Percentiles rank a stretch among this genome's conserved stretches.
phyloP scores from a whole-genome alignment of 2,797 vertebrate genomes.

The Ceryle rudis region DNA sequence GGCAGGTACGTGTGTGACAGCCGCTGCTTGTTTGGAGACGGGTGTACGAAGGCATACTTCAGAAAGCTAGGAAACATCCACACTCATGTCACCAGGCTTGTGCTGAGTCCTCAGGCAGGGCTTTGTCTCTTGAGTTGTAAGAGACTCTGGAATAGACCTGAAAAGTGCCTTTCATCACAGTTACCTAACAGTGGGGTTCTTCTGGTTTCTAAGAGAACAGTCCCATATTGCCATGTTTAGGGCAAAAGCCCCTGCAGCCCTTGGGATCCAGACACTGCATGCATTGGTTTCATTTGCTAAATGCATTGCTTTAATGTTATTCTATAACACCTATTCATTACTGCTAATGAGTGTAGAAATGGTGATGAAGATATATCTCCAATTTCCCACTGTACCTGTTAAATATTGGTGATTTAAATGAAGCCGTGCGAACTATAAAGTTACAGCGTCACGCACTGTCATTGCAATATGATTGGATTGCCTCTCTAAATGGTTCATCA shows the following conservation, averaged over 20 bases:
- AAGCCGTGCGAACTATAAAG: slow-evolving; percentile 49
- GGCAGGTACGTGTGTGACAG: rapidly evolving
- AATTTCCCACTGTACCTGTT: slow-evolving; percentile 55
- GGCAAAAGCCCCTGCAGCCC: not conserved
- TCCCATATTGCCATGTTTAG: not conserved
- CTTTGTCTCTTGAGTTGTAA: not conserved
- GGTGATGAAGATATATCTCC: slow-evolving; percentile 52
- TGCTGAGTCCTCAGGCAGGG: not conserved
- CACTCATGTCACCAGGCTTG: not conserved
- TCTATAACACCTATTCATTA: slow-evolving; percentile 16
- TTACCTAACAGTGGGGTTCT: not conserved
- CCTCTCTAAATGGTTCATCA: slow-evolving; percentile 70
- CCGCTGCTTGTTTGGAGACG: not conserved
- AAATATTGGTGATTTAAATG: slow-evolving; percentile 64
- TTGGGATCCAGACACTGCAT: not conserved
- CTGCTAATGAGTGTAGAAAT: slow-evolving; percentile 18
- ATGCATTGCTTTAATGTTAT: not conserved
- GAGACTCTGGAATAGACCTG: not conserved
- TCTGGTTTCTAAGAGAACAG: not conserved
- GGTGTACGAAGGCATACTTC: not conserved
- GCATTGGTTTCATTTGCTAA: not conserved
- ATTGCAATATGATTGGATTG: slow-evolving; percentile 39
- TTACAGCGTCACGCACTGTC: slow-evolving; percentile 18
- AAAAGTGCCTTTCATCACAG: not conserved
- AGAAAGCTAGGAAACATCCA: not conserved